Conservation (phyloP, 1,140 invertebrate genomes). For the Trachymyrmex septentrionalis region DNA sequence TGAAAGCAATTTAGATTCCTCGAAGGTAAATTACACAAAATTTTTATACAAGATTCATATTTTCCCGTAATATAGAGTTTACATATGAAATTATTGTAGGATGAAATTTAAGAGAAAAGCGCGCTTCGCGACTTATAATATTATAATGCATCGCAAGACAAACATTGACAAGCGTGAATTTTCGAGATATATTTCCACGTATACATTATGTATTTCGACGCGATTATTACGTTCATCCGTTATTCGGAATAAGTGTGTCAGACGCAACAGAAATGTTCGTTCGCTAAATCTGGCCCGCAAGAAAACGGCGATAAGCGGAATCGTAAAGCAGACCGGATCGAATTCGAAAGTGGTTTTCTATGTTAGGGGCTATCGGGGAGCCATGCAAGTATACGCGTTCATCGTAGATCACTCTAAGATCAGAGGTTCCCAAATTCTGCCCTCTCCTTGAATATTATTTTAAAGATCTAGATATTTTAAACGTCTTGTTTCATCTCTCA, state of each 20-base stretch:
- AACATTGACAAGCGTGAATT: background rate
- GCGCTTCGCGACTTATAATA: background rate
- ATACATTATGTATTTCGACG: background rate
- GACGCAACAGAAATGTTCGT: slow-evolving; percentile 17
- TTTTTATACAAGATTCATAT: background rate
- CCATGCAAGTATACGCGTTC: slow-evolving; percentile 29
- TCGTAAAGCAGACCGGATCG: slow-evolving; percentile 48
- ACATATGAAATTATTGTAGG: background rate
- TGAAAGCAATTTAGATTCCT: background rate
- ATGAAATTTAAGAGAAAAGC: slow-evolving; percentile 10
- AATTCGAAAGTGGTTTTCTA: slow-evolving; percentile 59
- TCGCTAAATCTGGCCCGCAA: slow-evolving; percentile 15
- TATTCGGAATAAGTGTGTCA: slow-evolving; percentile 30
- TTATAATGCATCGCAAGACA: background rate
- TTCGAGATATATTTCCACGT: background rate
- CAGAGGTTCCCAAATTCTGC: slow-evolving; percentile 20
- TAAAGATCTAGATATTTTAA: slow-evolving; percentile 1
- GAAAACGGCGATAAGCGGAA: slow-evolving; percentile 45
- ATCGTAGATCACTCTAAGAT: background rate
- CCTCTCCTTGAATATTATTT: slow-evolving; percentile 5
- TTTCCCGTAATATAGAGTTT: slow-evolving; percentile 3
- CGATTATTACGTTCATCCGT: slow-evolving; percentile 32
- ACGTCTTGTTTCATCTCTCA: background rate
- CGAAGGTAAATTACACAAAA: background rate
- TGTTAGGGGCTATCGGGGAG: slow-evolving; percentile 18